These are phyloP conservation scores for Epinephelus malabaricus DNA, from an alignment of 2,797 vertebrate genomes.

Conservation along the genomic window DNA sequence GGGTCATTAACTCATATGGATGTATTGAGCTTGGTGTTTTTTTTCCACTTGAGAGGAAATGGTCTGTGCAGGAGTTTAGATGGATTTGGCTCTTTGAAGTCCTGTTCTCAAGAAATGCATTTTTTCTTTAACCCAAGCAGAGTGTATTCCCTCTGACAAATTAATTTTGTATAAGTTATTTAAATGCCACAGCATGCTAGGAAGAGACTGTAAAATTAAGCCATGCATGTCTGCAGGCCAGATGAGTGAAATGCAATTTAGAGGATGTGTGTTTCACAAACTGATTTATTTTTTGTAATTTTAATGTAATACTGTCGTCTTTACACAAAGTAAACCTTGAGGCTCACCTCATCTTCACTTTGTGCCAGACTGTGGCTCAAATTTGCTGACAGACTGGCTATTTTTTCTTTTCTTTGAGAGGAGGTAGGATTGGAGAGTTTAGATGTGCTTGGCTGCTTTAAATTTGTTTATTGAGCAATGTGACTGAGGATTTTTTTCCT, in stretches of 20 bases:
- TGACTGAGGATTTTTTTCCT: not conserved
- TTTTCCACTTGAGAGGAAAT: constrained; percentile 24
- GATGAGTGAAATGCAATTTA: constrained; percentile 30
- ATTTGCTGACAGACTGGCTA: constrained; percentile 19
- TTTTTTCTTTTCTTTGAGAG: not conserved
- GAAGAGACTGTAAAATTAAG: constrained; percentile 9
- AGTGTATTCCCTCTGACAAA: not conserved
- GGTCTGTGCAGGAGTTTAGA: constrained; percentile 3
- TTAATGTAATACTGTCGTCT: not conserved
- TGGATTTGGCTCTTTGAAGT: constrained; percentile 29
- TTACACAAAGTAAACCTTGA: not conserved
- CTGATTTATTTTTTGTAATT: constrained; percentile 6
- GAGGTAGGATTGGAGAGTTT: constrained; percentile 16
- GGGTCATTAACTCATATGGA: constrained; percentile 61
- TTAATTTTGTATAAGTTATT: constrained; percentile 22
- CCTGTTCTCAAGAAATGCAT: not conserved
- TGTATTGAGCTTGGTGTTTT: constrained; percentile 25
- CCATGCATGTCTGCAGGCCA: constrained; percentile 22
- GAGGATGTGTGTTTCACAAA: not conserved
- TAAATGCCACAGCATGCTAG: not conserved
- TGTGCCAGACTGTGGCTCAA: not conserved
- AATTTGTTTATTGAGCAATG: constrained; percentile 13
- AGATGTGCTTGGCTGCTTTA: constrained; percentile 13
- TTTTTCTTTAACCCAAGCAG: not conserved
- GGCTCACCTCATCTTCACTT: constrained; percentile 11